phyloP scores from a whole-genome alignment of 2,797 vertebrate species.

The Natrix natrix region DNA sequence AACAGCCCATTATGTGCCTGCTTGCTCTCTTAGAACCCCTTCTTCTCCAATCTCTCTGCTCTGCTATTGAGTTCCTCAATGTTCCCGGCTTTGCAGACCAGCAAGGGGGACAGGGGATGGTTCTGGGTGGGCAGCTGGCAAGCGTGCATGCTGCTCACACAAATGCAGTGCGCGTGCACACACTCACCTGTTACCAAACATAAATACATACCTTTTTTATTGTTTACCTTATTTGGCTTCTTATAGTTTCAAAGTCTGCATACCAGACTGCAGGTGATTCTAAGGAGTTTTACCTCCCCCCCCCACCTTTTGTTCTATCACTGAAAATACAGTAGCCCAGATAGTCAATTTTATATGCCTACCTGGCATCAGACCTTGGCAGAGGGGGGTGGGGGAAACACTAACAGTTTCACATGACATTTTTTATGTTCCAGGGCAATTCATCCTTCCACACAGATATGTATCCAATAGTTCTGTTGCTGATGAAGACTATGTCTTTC shows the following conservation, averaged over 20 bases:
- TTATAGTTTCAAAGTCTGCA: not conserved
- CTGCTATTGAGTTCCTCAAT: not conserved
- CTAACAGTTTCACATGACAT: not conserved
- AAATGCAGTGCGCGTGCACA: no score
- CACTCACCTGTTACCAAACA: not conserved
- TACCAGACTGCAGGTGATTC: not conserved
- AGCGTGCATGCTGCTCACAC: no score
- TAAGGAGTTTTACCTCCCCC: not conserved
- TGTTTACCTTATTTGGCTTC: not conserved
- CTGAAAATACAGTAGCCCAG: not conserved
- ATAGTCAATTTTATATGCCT: not conserved
- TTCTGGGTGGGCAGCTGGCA: no score
- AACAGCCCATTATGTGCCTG: not conserved
- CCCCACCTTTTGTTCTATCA: not conserved
- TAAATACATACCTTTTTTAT: not conserved
- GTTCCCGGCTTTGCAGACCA: no score
- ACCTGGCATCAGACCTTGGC: not conserved
- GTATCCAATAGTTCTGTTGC: not conserved
- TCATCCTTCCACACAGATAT: not conserved
- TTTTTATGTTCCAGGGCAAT: not conserved
- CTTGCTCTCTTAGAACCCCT: not conserved
- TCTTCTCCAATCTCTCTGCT: not conserved
- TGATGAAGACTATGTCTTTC: not conserved
- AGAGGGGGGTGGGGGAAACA: accelerated
- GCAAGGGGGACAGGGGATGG: no score